Evolutionary conservation across 2,888 invertebrate species (phyloP), one percentile per base, ranked within the genome.

Genomic region (Venusia cambrica): DNA sequence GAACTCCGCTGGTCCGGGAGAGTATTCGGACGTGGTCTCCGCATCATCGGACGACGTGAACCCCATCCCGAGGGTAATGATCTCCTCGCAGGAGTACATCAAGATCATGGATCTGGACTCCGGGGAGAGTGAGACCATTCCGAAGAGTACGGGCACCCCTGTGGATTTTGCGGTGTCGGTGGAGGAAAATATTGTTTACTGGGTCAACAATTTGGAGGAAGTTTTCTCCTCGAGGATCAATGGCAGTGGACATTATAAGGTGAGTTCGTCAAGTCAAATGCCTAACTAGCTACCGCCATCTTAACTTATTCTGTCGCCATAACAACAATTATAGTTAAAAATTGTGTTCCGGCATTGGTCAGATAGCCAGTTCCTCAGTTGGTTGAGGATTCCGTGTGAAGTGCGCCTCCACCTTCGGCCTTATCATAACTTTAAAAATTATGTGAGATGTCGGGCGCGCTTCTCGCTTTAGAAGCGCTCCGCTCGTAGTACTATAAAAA

Each of bases 131-230:
- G 87, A 89, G 45, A 90, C 87, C 1, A 79, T 91, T 22, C 73
- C 92, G 4, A 89, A 91, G 38, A 91, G 90, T 17, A 90, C 91
- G 3, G 91, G 91, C 3, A 91, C 91, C 34, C 93, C 94, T 0
- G 87, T 92, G 4, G 93, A 93, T 57, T 88, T 95, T 37, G 88
- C 90, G 4, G 90, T 90, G 40, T 84, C 92, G 17, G 90, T 92
- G 2, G 90, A 90, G 51, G 95, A 95, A 58, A 90, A 92, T 34
- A 89, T 92, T 9, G 83, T 96, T 2, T 93, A 93, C 55, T 97
- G 96, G 96, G 90, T 95, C 5, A 94, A 96, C 57, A 91, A 93
- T 54, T 88, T 92, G 62, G 90, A 92, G 43, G 92, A 93, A 66
- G 73, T 94, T 39, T 90, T 92, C 49, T 89, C 89, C 10, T 90